Base-by-base conservation (phyloP, 2,113 vertebrate species). In the Tachuris rubrigastra region DNA sequence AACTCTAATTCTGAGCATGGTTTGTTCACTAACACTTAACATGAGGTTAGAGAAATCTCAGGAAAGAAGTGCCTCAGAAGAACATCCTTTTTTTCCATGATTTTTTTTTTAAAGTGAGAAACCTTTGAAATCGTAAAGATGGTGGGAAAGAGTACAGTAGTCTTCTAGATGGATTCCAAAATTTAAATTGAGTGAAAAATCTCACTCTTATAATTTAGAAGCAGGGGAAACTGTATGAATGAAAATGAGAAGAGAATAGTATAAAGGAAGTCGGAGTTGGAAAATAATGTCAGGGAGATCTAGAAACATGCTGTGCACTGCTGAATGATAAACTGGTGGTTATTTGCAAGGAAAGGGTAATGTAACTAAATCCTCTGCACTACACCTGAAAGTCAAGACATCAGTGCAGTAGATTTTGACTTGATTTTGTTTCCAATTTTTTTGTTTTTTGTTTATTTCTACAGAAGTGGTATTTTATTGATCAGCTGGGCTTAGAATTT, bases 11-110 rank as follows among this genome's bases (percentile, higher is more conserved):
- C 37, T n/a, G 20, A 85, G n/a, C 6, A 22, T 16, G 0, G 0
- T 60, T 72, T 86, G 2, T 50, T 66, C 46, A 74, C n/a, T 41
- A 27, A 27, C 5, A 18, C 10, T 56, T 87, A 81, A 63, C 6
- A 21, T 28, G 9, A 3, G 0, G 14, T 72, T 89, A 37, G 87
- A 81, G 41, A 73, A 81, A 52, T 44, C 5, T 37, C 37, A n/a
- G 11, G 5, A 72, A 59, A 56, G 13, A n/a, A 22, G 2, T 35
- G 13, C 14, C 8, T 47, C 42, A n/a, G 17, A 44, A 16, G 6
- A 39, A 10, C 6, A 35, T 24, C 1, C 1, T 19, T 55, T 47
- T 47, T 53, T 10, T 2, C 8, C 10, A 14, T 14, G 14, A 9
- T 44, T 44, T 44, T 12, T n/a, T 72, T 68, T 14, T 24, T 65